Evolutionary conservation across 2,113 vertebrate genomes (phyloP).

Genomic region (Tichodroma muraria): DNA sequence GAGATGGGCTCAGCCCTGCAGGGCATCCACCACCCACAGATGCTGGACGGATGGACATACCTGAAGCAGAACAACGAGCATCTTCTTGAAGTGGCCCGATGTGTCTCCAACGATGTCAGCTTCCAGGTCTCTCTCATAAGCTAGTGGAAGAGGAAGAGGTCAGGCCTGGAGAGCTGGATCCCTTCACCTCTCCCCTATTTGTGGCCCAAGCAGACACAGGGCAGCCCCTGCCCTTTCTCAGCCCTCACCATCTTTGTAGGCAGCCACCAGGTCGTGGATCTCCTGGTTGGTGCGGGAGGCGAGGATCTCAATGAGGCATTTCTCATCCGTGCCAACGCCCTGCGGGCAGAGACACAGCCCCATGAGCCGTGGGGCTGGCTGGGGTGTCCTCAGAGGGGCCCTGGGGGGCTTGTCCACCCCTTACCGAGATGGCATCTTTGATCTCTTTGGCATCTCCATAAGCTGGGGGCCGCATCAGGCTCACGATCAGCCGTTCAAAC

Average conservation of each 20-base stretch:
- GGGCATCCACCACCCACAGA: background rate
- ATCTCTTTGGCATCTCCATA: constrained; percentile 95
- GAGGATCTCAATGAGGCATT: constrained; percentile 89
- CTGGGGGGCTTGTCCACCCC: background rate
- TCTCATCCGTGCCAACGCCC: constrained; percentile 90
- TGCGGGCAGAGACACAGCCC: constrained; percentile 9
- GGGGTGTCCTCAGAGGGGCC: background rate
- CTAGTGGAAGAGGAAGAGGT: constrained; percentile 55
- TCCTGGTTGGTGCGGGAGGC: constrained; percentile 90
- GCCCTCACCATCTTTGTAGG: constrained; percentile 88
- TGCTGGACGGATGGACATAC: constrained; percentile 42
- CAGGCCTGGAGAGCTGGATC: background rate
- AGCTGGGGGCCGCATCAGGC: constrained; percentile 86
- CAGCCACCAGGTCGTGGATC: constrained; percentile 79
- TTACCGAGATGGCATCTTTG: constrained; percentile 88
- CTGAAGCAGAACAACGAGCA: constrained; percentile 93
- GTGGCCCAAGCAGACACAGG: background rate
- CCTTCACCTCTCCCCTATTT: background rate
- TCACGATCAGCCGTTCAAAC: constrained; percentile 92
- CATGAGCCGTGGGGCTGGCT: rapidly evolving
- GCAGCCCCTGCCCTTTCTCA: background rate
- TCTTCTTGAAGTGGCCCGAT: constrained; percentile 95
- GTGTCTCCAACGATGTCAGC: constrained; percentile 83
- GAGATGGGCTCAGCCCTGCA: background rate
- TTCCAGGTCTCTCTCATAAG: constrained; percentile 86